phyloP scores from a whole-genome alignment of 2,888 invertebrate species.

The Tetanocera ferruginea region DNA sequence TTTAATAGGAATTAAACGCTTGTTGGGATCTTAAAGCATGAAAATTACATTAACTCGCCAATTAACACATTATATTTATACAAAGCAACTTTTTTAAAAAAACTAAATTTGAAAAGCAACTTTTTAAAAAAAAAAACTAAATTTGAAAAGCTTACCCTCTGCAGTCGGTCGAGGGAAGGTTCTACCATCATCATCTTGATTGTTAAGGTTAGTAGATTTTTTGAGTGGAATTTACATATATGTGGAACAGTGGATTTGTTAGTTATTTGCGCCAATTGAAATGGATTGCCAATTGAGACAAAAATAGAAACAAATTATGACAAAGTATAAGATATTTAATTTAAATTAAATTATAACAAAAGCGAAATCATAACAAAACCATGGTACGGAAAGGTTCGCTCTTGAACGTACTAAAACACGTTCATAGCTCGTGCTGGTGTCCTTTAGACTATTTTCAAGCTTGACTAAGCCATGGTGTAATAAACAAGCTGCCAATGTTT shows the following conservation, averaged over 20 bases:
- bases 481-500: no score
- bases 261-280: slow-evolving; percentile 19
- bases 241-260: slow-evolving; percentile 22
- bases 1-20: no score
- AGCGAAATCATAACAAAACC: background rate
- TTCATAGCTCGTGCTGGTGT: no score
- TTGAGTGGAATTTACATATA: slow-evolving; percentile 6
- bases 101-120: slow-evolving; percentile 42
- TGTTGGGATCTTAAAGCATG: no score
- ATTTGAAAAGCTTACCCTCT: slow-evolving; percentile 58
- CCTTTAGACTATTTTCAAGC: no score
- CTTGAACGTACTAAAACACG: no score
- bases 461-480: no score
- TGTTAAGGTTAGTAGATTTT: slow-evolving; percentile 30
- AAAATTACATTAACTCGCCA: no score
- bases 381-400: no score
- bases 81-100: no score
- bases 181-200: slow-evolving; percentile 61
- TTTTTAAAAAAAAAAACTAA: no score
- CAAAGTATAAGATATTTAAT: background rate
- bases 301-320: slow-evolving; percentile 15
- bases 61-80: no score
- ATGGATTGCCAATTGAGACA: slow-evolving; percentile 13
- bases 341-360: background rate
- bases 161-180: slow-evolving; percentile 57